Percentiles rank a stretch among this genome's conserved stretches.
Evolutionary conservation across 2,888 invertebrate genomes (phyloP).

Genomic region (Sarcophaga variegata): DNA sequence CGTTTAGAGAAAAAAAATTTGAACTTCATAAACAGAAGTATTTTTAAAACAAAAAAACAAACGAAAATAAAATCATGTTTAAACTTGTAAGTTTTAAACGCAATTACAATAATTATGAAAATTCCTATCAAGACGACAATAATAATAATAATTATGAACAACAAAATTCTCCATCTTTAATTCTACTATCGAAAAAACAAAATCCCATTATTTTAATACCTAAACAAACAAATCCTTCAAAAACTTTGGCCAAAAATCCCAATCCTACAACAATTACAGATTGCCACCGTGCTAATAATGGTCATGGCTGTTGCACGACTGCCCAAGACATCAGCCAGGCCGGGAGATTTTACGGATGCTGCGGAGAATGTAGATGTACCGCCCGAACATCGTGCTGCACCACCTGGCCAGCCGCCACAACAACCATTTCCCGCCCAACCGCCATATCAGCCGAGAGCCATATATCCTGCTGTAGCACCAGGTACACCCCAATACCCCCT

Average conservation of each 20-base stretch:
- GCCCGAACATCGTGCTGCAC: slow-evolving; percentile 72
- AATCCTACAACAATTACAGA: slow-evolving; percentile 71
- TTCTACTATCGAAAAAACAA: slow-evolving; percentile 50
- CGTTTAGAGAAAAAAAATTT: no score
- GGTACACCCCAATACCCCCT: slow-evolving; percentile 72
- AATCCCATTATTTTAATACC: slow-evolving; percentile 50
- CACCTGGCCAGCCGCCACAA: slow-evolving; percentile 60
- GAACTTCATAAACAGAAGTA: neutral
- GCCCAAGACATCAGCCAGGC: slow-evolving; percentile 33
- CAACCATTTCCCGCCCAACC: slow-evolving; percentile 62
- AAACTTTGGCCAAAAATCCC: slow-evolving; percentile 58
- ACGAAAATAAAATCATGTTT: slow-evolving; percentile 74
- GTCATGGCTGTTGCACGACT: slow-evolving; percentile 21
- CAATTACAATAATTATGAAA: slow-evolving; percentile 46
- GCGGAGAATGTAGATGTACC: slow-evolving; percentile 74
- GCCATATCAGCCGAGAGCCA: slow-evolving; percentile 52
- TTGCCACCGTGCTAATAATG: slow-evolving; percentile 74
- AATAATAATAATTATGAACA: slow-evolving; percentile 49
- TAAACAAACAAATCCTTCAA: slow-evolving; percentile 50
- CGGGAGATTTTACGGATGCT: slow-evolving; percentile 73
- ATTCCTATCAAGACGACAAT: slow-evolving; percentile 46
- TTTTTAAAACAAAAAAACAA: neutral
- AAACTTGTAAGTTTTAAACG: slow-evolving; percentile 77
- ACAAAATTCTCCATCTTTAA: slow-evolving; percentile 54
- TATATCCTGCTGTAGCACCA: slow-evolving; percentile 68